These are phyloP conservation scores for Pyrocephalus nanus DNA, from an alignment of 2,797 vertebrate species.

Conservation along the genomic window DNA sequence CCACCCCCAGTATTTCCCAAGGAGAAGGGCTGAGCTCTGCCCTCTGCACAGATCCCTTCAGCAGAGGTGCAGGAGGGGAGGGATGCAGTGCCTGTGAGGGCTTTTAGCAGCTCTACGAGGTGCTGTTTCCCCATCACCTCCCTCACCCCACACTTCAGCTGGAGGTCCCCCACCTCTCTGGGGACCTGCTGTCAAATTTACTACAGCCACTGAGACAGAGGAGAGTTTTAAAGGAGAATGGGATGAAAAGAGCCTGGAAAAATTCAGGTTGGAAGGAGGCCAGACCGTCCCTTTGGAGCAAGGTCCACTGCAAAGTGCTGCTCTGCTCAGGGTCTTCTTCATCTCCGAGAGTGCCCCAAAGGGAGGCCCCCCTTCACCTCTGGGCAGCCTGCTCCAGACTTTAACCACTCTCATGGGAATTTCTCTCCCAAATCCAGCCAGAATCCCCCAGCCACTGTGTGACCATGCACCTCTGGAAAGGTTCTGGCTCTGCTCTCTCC, in stretches of 20 bases:
- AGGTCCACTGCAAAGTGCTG: not conserved
- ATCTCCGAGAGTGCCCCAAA: not conserved
- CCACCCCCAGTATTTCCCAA: not conserved
- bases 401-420: not conserved
- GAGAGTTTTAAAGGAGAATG: not conserved
- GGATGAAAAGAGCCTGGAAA: not conserved
- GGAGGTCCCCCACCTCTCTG: not conserved
- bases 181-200: not conserved
- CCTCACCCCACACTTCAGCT: not conserved
- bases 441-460: not conserved
- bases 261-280: not conserved
- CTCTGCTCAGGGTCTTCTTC: not conserved
- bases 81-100: accelerated
- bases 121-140: accelerated
- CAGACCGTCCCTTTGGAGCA: not conserved
- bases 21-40: not conserved
- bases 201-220: accelerated
- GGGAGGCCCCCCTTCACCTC: not conserved
- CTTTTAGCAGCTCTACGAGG: not conserved
- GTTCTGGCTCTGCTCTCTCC: not conserved
- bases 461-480: not conserved
- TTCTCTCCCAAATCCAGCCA: not conserved
- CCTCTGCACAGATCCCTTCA: not conserved
- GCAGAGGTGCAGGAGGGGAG: accelerated
- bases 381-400: not conserved